A percentile compares a stretch with the other conserved stretches of the same genome.
Evolutionary conservation across 2,888 invertebrate species (phyloP).

Genomic region (Dichetophora obliterata): DNA sequence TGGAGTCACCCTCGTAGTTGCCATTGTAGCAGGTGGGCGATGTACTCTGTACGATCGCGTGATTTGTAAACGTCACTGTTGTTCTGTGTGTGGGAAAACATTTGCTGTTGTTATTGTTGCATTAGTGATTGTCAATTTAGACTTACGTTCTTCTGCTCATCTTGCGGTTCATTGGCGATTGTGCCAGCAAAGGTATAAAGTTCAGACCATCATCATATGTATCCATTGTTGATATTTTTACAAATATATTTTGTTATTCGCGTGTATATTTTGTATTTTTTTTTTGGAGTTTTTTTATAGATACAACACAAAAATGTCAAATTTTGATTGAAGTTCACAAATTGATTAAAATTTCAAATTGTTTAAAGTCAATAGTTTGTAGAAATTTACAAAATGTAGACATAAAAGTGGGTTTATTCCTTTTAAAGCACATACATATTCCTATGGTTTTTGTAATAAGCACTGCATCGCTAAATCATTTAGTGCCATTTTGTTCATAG

Average conservation of each 20-base stretch:
- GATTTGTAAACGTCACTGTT: background rate
- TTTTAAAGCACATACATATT: background rate
- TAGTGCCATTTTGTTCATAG: too few species aligned
- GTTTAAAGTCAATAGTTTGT: background rate
- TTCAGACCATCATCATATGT: constrained; percentile 46
- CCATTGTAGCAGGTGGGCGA: constrained; percentile 47
- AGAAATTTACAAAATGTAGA: background rate
- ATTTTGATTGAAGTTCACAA: constrained; percentile 21
- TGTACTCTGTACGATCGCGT: background rate
- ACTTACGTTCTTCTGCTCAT: constrained; percentile 5
- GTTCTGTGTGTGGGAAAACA: background rate
- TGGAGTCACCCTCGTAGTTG: constrained; percentile 58
- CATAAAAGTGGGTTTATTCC: too few species aligned
- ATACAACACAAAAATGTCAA: constrained; percentile 17
- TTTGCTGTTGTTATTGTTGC: too few species aligned
- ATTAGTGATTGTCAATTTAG: background rate
- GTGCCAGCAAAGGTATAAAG: constrained; percentile 45
- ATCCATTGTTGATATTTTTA: constrained; percentile 37
- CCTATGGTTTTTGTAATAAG: too few species aligned
- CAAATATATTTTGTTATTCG: constrained; percentile 1
- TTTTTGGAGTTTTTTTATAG: constrained; percentile 17
- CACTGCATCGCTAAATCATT: too few species aligned
- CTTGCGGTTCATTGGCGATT: constrained; percentile 29
- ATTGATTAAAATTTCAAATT: constrained; percentile 5
- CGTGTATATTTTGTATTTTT: constrained; percentile 6